A percentile compares a stretch with the other conserved stretches of the same genome.
phyloP scores from a whole-genome alignment of 2,113 vertebrate genomes.

The Pedetes capensis region DNA sequence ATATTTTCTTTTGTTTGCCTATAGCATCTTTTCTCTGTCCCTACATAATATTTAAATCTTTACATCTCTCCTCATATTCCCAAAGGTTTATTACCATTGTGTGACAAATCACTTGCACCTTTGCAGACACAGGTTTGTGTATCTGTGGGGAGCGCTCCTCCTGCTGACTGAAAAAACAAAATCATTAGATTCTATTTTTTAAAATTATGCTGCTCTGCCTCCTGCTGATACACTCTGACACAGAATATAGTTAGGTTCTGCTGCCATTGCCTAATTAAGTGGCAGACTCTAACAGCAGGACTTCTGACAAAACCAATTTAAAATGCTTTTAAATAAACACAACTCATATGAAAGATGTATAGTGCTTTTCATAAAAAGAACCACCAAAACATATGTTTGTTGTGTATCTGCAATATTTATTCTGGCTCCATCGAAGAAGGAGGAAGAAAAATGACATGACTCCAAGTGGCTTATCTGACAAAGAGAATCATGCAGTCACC shows the following conservation, averaged over 20 bases:
- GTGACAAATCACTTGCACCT: conserved; percentile 13
- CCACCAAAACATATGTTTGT: not conserved
- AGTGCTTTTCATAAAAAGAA: conserved; percentile 35
- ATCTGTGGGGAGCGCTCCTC: not conserved
- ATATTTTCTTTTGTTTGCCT: not conserved
- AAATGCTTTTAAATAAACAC: conserved; percentile 62
- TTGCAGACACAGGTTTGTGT: not conserved
- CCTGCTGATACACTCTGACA: conserved; percentile 44
- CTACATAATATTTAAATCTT: not conserved
- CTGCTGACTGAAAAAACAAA: conserved; percentile 55
- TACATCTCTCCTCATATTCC: not conserved
- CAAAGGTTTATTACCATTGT: not conserved
- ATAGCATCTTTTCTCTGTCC: not conserved
- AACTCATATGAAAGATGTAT: conserved; percentile 29
- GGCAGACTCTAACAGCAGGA: conserved; percentile 37
- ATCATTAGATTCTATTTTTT: conserved; percentile 59
- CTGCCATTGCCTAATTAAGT: conserved; percentile 41
- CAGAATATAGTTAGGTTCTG: not conserved
- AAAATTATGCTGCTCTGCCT: not conserved
- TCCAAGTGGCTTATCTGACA: not conserved
- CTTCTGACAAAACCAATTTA: conserved; percentile 42
- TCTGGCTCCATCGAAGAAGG: not conserved
- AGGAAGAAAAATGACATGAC: not conserved
- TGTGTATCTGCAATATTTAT: not conserved
- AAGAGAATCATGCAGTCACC: not conserved